A percentile compares a stretch with the other conserved stretches of the same genome.
Conservation (phyloP, 2,888 invertebrate species). For the Lepidonotus clava region DNA sequence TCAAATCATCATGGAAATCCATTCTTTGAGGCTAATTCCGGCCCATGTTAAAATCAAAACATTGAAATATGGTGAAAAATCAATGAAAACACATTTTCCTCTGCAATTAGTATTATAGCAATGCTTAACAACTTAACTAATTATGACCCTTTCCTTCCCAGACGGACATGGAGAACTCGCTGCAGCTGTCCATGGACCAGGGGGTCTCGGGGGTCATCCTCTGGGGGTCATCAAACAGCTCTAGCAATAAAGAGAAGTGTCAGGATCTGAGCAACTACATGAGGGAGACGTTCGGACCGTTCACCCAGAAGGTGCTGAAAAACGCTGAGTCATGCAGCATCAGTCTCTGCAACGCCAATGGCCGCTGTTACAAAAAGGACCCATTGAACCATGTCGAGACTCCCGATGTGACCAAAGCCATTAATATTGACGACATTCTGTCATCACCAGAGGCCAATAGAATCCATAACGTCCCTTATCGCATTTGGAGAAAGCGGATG, state of each 20-base stretch:
- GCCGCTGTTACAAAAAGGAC: constrained; percentile 10
- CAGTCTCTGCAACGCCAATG: not conserved
- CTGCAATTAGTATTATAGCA: no score
- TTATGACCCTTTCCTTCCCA: not conserved
- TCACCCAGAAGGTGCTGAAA: not conserved
- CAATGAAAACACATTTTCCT: no score
- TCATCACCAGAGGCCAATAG: not conserved
- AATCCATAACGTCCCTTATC: not conserved
- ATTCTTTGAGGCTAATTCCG: no score
- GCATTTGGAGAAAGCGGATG: not conserved
- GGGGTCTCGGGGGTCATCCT: constrained; percentile 17
- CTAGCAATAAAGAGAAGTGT: not conserved
- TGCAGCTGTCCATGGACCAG: not conserved
- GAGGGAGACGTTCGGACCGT: not conserved
- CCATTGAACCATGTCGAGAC: not conserved
- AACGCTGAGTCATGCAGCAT: not conserved
- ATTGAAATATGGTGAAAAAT: no score
- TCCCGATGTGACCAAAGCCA: not conserved
- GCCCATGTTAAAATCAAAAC: no score
- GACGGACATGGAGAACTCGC: not conserved
- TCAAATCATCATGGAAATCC: no score
- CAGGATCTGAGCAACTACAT: not conserved
- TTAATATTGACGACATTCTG: not conserved
- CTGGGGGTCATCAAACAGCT: constrained; percentile 4
- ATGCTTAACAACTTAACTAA: not conserved